Evolutionary conservation across 1,140 invertebrate genomes (phyloP).

Genomic region (Ceratosolen solmsi): DNA sequence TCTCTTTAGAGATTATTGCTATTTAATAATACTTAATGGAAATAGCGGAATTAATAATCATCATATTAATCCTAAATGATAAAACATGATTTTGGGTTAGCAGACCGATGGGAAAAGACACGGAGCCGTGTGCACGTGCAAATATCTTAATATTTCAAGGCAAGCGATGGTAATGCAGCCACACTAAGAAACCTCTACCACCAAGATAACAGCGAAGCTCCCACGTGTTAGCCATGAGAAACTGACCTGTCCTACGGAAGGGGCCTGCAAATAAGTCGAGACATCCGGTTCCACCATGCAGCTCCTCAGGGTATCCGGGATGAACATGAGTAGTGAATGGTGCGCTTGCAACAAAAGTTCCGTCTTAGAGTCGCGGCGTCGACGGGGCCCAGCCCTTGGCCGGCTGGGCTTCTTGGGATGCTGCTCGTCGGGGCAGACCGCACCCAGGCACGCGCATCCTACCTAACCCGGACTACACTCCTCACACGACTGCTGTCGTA

Average conservation of each 20-base stretch:
- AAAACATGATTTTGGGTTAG: too few species aligned
- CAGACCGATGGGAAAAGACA: too few species aligned
- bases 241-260: slow-evolving; percentile 85
- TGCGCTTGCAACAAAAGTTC: slow-evolving; percentile 50
- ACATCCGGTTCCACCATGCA: slow-evolving; percentile 90
- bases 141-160: too few species aligned
- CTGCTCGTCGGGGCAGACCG: slow-evolving; percentile 67
- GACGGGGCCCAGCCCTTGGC: background rate
- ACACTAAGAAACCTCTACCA: too few species aligned
- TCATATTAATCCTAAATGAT: too few species aligned
- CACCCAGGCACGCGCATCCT: slow-evolving; percentile 74
- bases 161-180: too few species aligned
- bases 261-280: slow-evolving; percentile 85
- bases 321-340: slow-evolving; percentile 80
- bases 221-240: background rate
- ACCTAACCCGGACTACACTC: slow-evolving; percentile 69
- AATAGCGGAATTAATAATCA: too few species aligned
- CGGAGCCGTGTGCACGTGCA: too few species aligned
- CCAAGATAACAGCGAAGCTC: background rate
- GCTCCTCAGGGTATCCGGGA: slow-evolving; percentile 85
- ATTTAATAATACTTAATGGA: too few species aligned
- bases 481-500: slow-evolving; percentile 61
- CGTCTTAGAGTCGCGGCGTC: background rate
- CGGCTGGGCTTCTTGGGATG: background rate
- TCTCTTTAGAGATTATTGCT: too few species aligned